phyloP scores from a whole-genome alignment of 1,140 invertebrate species.

The Drosophila serrata region DNA sequence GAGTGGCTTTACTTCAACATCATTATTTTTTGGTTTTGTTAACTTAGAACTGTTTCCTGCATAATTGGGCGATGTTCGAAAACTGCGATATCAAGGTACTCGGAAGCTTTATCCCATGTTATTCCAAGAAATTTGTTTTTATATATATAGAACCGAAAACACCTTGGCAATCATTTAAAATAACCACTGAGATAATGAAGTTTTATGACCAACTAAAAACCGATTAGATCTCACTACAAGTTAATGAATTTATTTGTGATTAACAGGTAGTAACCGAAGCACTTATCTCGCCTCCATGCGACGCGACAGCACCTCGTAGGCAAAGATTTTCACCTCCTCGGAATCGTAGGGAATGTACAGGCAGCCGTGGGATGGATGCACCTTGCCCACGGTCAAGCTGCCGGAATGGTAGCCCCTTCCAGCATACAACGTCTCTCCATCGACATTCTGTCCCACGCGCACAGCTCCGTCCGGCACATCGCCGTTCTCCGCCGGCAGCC shows the following conservation, averaged over 20 bases:
- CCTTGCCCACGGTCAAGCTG: conserved; percentile 90
- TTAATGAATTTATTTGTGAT: conserved; percentile 39
- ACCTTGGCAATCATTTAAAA: conserved; percentile 8
- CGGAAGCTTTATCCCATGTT: not conserved
- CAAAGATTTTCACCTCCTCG: conserved; percentile 86
- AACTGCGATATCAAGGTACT: conserved; percentile 52
- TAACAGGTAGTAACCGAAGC: conserved; percentile 1
- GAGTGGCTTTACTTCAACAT: conserved; percentile 18
- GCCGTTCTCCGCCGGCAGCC: conserved; percentile 86
- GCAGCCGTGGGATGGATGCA: conserved; percentile 89
- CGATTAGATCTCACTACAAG: conserved; percentile 36
- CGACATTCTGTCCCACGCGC: conserved; percentile 87
- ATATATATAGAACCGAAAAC: conserved; percentile 6
- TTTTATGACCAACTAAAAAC: conserved; percentile 13
- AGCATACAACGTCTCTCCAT: conserved; percentile 89
- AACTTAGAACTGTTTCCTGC: conserved; percentile 75
- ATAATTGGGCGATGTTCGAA: conserved; percentile 30
- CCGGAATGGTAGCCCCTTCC: conserved; percentile 88
- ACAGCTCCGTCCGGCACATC: conserved; percentile 86
- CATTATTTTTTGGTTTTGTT: conserved; percentile 60
- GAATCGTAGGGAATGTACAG: conserved; percentile 90
- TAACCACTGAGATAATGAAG: conserved; percentile 17
- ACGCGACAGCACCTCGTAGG: conserved; percentile 74
- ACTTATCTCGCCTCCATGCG: conserved; percentile 55
- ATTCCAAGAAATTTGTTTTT: not conserved